Conservation (phyloP, 2,888 invertebrate genomes). For the Sycophila texana region DNA sequence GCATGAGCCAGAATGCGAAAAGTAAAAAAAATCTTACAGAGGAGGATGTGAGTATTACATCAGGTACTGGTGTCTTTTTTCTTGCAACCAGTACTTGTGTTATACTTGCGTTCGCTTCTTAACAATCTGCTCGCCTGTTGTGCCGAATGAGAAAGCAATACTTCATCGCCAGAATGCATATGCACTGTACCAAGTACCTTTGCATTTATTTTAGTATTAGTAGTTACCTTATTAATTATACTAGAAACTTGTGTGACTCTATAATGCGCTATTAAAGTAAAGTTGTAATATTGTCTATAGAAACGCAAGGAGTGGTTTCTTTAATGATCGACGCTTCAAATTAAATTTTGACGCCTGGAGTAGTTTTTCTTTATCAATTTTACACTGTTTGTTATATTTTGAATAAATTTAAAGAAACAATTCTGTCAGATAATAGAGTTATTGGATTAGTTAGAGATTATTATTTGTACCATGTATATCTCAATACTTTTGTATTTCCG, state of each 20-base stretch:
- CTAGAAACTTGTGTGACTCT: neutral
- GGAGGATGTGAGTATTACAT: slow-evolving; percentile 98
- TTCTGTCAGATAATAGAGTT: neutral
- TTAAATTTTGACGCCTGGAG: neutral
- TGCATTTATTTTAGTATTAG: slow-evolving; percentile 32
- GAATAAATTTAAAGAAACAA: neutral
- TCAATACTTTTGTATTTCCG: neutral
- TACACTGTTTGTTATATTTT: slow-evolving; percentile 4
- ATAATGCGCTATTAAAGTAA: neutral
- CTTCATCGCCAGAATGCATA: slow-evolving; percentile 68
- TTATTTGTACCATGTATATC: neutral
- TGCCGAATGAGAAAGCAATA: slow-evolving; percentile 55
- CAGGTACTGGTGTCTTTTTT: slow-evolving; percentile 92
- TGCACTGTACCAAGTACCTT: slow-evolving; percentile 66
- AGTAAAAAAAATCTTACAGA: slow-evolving; percentile 74
- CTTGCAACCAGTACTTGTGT: slow-evolving; percentile 91
- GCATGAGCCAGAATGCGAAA: slow-evolving; percentile 70
- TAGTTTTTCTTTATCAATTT: neutral
- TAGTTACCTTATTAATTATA: neutral
- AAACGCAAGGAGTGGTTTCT: neutral
- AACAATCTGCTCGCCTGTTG: slow-evolving; percentile 68
- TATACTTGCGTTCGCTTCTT: slow-evolving; percentile 86
- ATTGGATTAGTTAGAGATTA: neutral
- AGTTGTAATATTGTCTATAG: neutral
- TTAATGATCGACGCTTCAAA: too few species aligned